Conservation (phyloP, 2,797 vertebrate species). For the Champsocephalus gunnari region DNA sequence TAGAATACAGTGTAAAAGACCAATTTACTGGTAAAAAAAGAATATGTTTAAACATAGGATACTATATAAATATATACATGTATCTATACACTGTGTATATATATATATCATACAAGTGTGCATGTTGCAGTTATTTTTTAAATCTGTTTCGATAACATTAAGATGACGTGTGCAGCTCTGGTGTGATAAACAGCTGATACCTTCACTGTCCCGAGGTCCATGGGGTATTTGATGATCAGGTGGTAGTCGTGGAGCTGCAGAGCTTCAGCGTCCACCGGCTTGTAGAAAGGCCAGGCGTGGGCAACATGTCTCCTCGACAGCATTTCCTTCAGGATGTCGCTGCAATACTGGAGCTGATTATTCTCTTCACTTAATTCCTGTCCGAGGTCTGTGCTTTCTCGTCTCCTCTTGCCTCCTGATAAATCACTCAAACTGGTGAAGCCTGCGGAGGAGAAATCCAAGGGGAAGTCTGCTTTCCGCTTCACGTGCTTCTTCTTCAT, state of each 20-base stretch:
- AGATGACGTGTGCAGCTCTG: too few relatives aligned
- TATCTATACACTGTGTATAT: too few relatives aligned
- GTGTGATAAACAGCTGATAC: conserved; percentile 71
- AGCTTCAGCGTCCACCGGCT: conserved; percentile 92
- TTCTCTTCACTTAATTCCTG: conserved; percentile 50
- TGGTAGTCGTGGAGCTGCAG: conserved; percentile 96
- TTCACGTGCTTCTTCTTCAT: conserved; percentile 89
- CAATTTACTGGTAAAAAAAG: too few relatives aligned
- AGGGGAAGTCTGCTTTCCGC: conserved; percentile 88
- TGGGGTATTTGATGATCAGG: conserved; percentile 97
- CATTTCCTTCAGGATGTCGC: conserved; percentile 93
- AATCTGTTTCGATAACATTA: too few relatives aligned
- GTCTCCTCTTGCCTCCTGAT: conserved; percentile 84
- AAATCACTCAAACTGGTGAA: conserved; percentile 84
- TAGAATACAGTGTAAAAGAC: too few relatives aligned
- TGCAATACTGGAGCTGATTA: conserved; percentile 92
- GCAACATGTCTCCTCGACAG: conserved; percentile 92
- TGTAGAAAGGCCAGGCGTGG: conserved; percentile 98
- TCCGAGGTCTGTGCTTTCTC: conserved; percentile 84
- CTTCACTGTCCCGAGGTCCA: conserved; percentile 97
- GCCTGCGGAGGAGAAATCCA: conserved; percentile 87
- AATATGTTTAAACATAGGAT: too few relatives aligned
- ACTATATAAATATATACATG: too few relatives aligned
- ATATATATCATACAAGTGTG: too few relatives aligned
- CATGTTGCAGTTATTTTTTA: too few relatives aligned